Base-by-base conservation (phyloP, 2,888 invertebrate species). In the Xestia rhomboidea region DNA sequence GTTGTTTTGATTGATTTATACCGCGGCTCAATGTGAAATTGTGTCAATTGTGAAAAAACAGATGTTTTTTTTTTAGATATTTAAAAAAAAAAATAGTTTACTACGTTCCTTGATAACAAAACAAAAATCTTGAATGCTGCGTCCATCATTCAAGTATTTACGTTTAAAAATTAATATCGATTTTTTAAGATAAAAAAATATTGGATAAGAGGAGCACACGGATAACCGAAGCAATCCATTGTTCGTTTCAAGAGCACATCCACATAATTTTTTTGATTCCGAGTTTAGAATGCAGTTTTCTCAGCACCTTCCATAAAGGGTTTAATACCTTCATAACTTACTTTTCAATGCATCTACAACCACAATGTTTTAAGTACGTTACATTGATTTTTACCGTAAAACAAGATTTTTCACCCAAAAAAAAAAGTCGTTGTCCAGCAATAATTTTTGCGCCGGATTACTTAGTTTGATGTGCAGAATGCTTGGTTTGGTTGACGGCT, bases 1-100 rank as follows among this genome's bases (percentile, higher is more conserved):
- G 57, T 76, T 63, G 24, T 30, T 70, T 67, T 70, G 49, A 83
- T 83, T 63, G 44, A 73, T 79, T 60, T 41, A 57, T 24, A 27
- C 18, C 11, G 10, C 11, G 11, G 34, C 13, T 5, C 6, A 34
- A 8, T 2, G 21, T 27, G 6, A 11, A 21, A n/a, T 44, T 18
- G 11, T 73, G 24, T 30, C 18, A 30, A 30, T 30, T 60, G 30
- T 30, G 8, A 60, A n/a, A 62, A 30, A 21, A 3, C 21, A 4
- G 21, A 0, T 10, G 41, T 10, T 10, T 8, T 41, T 41, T 41
- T 41, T 38, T 7, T 38, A 7, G 8, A 38, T 3, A 38, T 38
- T 38, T 38, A 6, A 5, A 6, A 38, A 7, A 5, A 38, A 7
- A 5, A 38, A 5, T 38, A 38, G 0, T 38, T 38, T 7, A 38